These are phyloP conservation scores for Thrips palmi DNA, from an alignment of 1,140 invertebrate genomes.

Conservation along the genomic window DNA sequence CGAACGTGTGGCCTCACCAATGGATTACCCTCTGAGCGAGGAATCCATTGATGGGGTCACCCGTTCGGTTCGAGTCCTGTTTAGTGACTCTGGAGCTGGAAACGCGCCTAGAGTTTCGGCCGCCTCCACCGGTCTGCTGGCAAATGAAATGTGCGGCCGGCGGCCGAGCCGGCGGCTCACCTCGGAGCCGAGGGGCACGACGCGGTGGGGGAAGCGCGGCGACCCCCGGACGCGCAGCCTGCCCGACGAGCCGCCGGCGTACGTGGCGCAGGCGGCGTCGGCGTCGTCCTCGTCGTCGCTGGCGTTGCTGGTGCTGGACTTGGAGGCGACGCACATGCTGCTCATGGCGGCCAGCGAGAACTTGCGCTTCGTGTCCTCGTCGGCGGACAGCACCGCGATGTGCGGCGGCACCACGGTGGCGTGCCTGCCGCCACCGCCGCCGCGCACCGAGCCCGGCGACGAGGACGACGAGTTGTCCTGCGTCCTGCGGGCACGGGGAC, in stretches of 20 bases:
- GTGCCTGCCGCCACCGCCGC: constrained; percentile 30
- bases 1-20: too few species aligned
- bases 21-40: too few species aligned
- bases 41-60: too few species aligned
- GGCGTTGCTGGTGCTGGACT: not conserved
- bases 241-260: constrained; percentile 30
- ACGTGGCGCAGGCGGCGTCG: constrained; percentile 41
- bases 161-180: too few species aligned
- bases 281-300: constrained; percentile 5
- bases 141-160: too few species aligned
- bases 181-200: constrained; percentile 41
- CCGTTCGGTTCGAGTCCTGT: too few species aligned
- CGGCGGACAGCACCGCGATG: not conserved
- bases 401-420: constrained; percentile 24
- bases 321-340: not conserved
- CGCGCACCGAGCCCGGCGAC: constrained; percentile 24
- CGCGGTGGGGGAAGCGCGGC: constrained; percentile 48
- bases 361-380: too few species aligned
- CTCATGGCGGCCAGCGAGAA: constrained; percentile 1
- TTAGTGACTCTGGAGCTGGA: too few species aligned
- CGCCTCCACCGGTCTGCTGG: too few species aligned
- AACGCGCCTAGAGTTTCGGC: too few species aligned
- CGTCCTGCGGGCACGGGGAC: too few species aligned
- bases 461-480: constrained; percentile 33
- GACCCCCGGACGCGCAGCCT: constrained; percentile 28